Base-by-base conservation (phyloP, 2,888 invertebrate species). In the Cosmopolites sordidus region DNA sequence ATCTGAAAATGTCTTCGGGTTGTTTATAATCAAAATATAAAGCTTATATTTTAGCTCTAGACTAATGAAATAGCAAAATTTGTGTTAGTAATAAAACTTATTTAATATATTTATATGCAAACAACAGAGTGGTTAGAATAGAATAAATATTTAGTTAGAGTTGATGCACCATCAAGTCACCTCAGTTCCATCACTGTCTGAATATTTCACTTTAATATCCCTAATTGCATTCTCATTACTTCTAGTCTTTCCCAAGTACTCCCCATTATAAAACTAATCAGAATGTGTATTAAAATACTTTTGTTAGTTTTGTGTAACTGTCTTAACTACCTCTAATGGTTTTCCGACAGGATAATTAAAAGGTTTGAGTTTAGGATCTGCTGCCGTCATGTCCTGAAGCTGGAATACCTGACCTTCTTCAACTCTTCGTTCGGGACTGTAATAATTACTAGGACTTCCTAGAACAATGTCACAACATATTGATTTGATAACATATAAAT, bases 301-400 rank as follows among this genome's bases (percentile, higher is more conserved):
- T 27, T 27, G 6, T 38, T 9, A 12, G 12, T 12, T 9, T 9
- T 9, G 29, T 38, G 29, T 27, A 14, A 17, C 16, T 38, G n/a
- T 29, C 43, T 41, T 38, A 48, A 6, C 27, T 75, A 91, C 91
- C 81, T 90, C 89, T 38, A 92, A 75, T 1, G 92, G 89, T 73
- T 87, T 90, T 39, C 89, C 90, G 37, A 88, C 81, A 0, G 87
- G 86, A 69, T 86, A 87, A 69, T 86, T 85, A 2, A 81, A 75
- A 0, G 72, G 66, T 59, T 70, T 71, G 16, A 68, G 50, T 3
- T 63, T 56, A 4, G 62, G 51, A 38, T 61, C 62, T n/a, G 71
- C 65, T 5, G 68, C 64, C 30, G 68, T 64, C 18, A 65, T 65
- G 39, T 68, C 66, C 14, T 54, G 54, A n/a, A 55, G 50, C 17